Evolutionary conservation across 2,797 vertebrate species (phyloP), one percentile per base, ranked within the genome.

Genomic region (Neopelma chrysocephalum): DNA sequence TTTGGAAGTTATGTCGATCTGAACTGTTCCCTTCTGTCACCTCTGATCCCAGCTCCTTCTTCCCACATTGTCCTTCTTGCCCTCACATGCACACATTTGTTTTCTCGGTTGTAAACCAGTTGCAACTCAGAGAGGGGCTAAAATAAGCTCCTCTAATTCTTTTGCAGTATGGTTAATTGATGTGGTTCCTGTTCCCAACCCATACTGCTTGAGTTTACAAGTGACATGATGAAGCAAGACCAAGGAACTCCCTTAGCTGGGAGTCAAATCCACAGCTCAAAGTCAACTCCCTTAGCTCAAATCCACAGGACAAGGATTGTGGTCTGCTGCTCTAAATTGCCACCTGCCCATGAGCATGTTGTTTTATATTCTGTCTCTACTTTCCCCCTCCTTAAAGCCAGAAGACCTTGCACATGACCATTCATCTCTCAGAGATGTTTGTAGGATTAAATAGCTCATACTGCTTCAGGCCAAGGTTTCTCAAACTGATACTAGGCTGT

Each of bases 281-380:
- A 40, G 40, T 40, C 40, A n/a, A n/a, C n/a, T n/a, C n/a, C n/a
- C n/a, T n/a, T n/a, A n/a, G n/a, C n/a, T 20, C 23, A 61, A 14
- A 43, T 53, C 13, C 34, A 26, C 0, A 3, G 42, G 18, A 45
- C 9, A 29, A 70, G 15, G 40, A 6, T 25, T 1, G 0, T 58
- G 40, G 12, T 19, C 15, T 3, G 1, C 19, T 56, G 26, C 11
- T 61, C 20, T 69, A 45, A 82, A 58, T 34, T 65, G 17, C 4
- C 40, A 65, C 26, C 31, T 54, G 32, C 19, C 16, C 4, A 2
- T 73, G 21, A n/a, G 12, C 16, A 32, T 8, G 17, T 20, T 56
- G 7, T 2, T 69, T 51, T 50, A 5, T 22, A 1, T 69, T 54
- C 31, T 85, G 9, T 64, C 42, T 15, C 68, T 66, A 3, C 6